These are phyloP conservation scores for Labeo calbasu DNA, from an alignment of 2,797 vertebrate species.

Conservation along the genomic window DNA sequence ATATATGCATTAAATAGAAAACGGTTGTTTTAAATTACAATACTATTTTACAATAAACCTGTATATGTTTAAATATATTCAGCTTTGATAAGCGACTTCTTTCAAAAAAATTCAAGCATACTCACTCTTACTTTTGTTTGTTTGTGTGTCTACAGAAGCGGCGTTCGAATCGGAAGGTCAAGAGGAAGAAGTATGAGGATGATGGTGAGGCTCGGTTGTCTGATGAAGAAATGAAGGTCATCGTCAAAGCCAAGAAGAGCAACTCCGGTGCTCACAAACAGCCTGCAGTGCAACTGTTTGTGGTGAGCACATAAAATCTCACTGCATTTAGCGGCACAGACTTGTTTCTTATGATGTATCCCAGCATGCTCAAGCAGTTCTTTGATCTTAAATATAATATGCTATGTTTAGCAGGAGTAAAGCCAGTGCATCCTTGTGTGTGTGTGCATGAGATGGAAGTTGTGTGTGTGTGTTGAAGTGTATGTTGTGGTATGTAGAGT, in stretches of 20 bases:
- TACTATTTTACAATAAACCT: background rate
- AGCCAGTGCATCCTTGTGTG: background rate
- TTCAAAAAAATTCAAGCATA: background rate
- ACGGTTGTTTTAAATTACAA: background rate
- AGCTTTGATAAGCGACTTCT: background rate
- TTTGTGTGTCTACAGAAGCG: slow-evolving; percentile 83
- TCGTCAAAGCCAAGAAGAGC: slow-evolving; percentile 90
- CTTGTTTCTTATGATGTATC: background rate
- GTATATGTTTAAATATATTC: background rate
- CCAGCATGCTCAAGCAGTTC: background rate
- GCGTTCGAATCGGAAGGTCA: slow-evolving; percentile 95
- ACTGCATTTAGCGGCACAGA: background rate
- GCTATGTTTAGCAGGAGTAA: background rate
- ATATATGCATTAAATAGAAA: background rate
- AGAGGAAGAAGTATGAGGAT: slow-evolving; percentile 95
- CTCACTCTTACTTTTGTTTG: background rate
- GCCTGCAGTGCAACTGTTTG: slow-evolving; percentile 92
- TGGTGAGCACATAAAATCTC: slow-evolving; percentile 79
- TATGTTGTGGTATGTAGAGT: background rate
- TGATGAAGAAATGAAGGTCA: slow-evolving; percentile 91
- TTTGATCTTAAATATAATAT: background rate
- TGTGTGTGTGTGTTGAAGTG: background rate
- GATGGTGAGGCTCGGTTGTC: slow-evolving; percentile 91
- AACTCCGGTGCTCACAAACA: slow-evolving; percentile 78
- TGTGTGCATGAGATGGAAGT: background rate